Conservation (phyloP, 2,113 vertebrate genomes). For the Atractosteus spatula region DNA sequence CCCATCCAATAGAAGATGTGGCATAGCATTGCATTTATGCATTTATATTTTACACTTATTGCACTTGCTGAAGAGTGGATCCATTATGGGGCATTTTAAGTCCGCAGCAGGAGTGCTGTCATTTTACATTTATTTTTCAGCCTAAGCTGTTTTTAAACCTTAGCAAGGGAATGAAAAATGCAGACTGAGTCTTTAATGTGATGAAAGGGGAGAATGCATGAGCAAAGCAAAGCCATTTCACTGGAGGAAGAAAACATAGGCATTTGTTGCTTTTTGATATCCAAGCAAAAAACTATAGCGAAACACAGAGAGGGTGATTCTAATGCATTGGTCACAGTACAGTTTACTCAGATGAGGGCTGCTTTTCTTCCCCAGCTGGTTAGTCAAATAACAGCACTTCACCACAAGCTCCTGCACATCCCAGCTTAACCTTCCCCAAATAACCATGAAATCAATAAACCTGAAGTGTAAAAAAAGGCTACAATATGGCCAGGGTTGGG, state of each 20-base stretch:
- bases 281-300: conserved; percentile 33
- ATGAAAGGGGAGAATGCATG: neutral
- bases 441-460: conserved; percentile 63
- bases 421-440: conserved; percentile 41
- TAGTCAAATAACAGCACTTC: too few relatives aligned
- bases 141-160: neutral
- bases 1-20: neutral
- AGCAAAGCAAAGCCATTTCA: neutral
- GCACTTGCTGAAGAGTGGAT: neutral
- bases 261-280: conserved; percentile 1
- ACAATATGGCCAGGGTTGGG: conserved; percentile 14
- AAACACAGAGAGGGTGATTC: conserved; percentile 41
- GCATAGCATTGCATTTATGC: neutral
- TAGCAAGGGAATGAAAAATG: neutral
- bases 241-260: neutral
- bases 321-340: conserved; percentile 76
- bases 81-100: neutral
- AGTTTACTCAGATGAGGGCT: conserved; percentile 7
- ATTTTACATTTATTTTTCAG: conserved; percentile 1
- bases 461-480: conserved; percentile 45
- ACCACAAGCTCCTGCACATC: too few relatives aligned
- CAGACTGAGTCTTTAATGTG: neutral
- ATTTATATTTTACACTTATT: neutral
- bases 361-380: conserved; percentile 36
- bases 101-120: neutral